phyloP scores from a whole-genome alignment of 2,113 vertebrate genomes.

The Myodes glareolus region DNA sequence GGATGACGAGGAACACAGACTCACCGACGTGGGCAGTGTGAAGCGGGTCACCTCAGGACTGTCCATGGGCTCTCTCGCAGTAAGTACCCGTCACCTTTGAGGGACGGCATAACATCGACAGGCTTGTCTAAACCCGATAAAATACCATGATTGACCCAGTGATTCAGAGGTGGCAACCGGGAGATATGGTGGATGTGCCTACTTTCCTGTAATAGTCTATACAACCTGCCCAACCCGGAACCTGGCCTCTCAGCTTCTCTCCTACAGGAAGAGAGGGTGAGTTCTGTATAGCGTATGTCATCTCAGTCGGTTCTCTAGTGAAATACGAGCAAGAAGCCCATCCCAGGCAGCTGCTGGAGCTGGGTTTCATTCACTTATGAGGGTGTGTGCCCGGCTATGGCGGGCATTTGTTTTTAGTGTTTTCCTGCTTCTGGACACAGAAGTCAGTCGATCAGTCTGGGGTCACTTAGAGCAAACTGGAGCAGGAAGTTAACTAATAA shows the following conservation, averaged over 20 bases:
- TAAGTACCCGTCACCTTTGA: constrained; percentile 43
- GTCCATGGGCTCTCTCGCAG: constrained; percentile 67
- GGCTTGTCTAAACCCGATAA: neutral
- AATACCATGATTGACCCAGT: neutral
- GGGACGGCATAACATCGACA: neutral
- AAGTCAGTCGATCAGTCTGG: neutral
- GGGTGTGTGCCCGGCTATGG: neutral
- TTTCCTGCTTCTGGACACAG: neutral
- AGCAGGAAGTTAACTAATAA: neutral
- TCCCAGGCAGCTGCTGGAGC: neutral
- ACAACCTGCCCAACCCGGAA: neutral
- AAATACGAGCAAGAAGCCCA: neutral
- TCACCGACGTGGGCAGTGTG: constrained; percentile 96
- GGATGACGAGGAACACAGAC: constrained; percentile 95
- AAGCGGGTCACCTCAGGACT: constrained; percentile 85
- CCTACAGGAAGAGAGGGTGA: neutral
- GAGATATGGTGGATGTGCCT: neutral
- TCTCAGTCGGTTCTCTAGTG: neutral
- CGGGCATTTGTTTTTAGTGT: neutral
- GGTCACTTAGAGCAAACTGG: neutral
- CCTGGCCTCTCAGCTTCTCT: neutral
- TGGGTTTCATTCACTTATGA: neutral
- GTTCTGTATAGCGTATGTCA: neutral
- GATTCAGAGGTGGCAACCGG: neutral
- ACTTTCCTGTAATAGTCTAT: neutral